Conservation (phyloP, 2,797 vertebrate genomes). For the Hipposideros larvatus region DNA sequence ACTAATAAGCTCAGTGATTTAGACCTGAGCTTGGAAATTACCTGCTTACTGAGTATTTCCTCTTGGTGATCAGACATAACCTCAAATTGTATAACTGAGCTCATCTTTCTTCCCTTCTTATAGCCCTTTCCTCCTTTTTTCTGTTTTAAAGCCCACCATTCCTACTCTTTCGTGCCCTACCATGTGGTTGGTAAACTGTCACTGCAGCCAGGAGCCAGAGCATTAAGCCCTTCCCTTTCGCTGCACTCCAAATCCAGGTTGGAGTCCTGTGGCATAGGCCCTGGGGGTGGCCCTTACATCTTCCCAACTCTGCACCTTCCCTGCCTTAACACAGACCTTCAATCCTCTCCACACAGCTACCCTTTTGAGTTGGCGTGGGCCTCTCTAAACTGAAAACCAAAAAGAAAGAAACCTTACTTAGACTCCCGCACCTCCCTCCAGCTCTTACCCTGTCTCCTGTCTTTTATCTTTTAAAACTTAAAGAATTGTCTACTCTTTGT, state of each 20-base stretch:
- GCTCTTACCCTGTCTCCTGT: not conserved
- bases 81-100: not conserved
- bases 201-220: not conserved
- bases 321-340: not conserved
- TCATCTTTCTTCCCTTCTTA: not conserved
- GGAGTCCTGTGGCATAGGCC: not conserved
- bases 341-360: not conserved
- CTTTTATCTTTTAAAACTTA: not conserved
- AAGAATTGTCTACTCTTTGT: not conserved
- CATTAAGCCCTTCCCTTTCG: not conserved
- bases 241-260: not conserved
- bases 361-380: too few species aligned
- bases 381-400: not conserved
- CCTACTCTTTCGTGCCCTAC: not conserved
- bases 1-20: not conserved
- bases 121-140: not conserved
- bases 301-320: not conserved
- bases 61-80: not conserved
- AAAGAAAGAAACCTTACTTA: not conserved
- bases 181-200: not conserved
- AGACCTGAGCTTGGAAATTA: not conserved
- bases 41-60: not conserved
- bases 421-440: not conserved
- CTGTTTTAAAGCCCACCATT: not conserved
- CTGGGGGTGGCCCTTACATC: not conserved